phyloP scores from a whole-genome alignment of 2,888 invertebrate species.

The Hydrotaea cyrtoneurina region DNA sequence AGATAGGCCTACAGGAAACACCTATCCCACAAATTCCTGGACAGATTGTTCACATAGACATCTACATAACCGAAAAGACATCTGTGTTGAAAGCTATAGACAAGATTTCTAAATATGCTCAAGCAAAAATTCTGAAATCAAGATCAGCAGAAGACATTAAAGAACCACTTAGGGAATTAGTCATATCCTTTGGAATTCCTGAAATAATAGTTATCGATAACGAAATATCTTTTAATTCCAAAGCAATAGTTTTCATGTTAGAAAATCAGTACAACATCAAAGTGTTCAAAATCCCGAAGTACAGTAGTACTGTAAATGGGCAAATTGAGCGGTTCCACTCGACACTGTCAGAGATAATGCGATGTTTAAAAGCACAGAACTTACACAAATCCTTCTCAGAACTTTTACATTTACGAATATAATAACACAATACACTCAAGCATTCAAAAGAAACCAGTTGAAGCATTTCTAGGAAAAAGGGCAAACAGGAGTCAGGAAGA shows the following conservation, averaged over 20 bases:
- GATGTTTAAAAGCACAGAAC: background rate
- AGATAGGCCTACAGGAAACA: background rate
- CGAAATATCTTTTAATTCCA: constrained; percentile 20
- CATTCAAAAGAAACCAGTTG: constrained; percentile 29
- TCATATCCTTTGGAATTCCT: constrained; percentile 25
- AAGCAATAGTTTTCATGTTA: background rate
- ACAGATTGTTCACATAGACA: constrained; percentile 16
- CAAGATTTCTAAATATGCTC: constrained; percentile 24
- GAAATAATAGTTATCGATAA: constrained; percentile 4
- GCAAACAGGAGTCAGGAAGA: constrained; percentile 22
- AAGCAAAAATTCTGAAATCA: constrained; percentile 16
- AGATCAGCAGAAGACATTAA: constrained; percentile 22
- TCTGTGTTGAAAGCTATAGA: background rate
- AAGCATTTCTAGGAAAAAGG: constrained; percentile 42
- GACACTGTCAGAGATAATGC: constrained; percentile 9
- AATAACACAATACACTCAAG: constrained; percentile 6
- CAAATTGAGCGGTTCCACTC: constrained; percentile 1
- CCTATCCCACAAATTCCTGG: background rate
- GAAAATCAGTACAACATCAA: background rate
- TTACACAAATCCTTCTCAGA: constrained; percentile 3
- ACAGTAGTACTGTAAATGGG: background rate
- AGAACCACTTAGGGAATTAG: constrained; percentile 16
- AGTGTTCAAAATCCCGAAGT: background rate
- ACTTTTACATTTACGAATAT: constrained; percentile 10
- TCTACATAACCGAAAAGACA: constrained; percentile 22